Percentiles rank a stretch among this genome's conserved stretches.
Conservation (phyloP, 2,888 invertebrate species). For the Chloromyia formosa region DNA sequence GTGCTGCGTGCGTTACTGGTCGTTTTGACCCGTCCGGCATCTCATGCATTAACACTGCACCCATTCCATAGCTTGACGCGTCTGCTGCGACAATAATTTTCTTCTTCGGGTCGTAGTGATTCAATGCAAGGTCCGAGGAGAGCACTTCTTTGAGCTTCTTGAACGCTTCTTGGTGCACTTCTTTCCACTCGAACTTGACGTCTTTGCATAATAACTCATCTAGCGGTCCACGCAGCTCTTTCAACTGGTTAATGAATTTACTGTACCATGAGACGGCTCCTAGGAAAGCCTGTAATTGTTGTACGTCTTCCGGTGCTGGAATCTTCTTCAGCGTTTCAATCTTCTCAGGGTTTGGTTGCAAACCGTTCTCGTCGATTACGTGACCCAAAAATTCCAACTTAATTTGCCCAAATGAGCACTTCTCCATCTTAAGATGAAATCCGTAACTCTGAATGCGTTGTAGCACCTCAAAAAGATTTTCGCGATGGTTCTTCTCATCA, state of each 20-base stretch:
- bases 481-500: slow-evolving; percentile 12
- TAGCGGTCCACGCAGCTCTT: slow-evolving; percentile 46
- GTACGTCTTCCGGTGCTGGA: slow-evolving; percentile 45
- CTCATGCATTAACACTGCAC: slow-evolving; percentile 50
- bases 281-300: slow-evolving; percentile 50
- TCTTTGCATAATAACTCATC: slow-evolving; percentile 47
- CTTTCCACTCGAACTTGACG: background rate
- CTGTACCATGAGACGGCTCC: slow-evolving; percentile 41
- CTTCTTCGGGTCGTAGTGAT: slow-evolving; percentile 49
- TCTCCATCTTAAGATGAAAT: slow-evolving; percentile 1
- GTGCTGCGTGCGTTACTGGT: slow-evolving; percentile 55
- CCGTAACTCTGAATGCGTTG: background rate
- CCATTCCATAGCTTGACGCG: slow-evolving; percentile 50
- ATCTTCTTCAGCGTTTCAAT: background rate
- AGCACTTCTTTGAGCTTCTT: slow-evolving; percentile 48
- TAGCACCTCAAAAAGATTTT: slow-evolving; percentile 24
- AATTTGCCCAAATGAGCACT: slow-evolving; percentile 21
- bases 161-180: slow-evolving; percentile 27
- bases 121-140: slow-evolving; percentile 47
- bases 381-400: background rate
- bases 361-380: background rate
- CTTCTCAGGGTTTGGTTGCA: background rate
- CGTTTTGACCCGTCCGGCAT: slow-evolving; percentile 54
- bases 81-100: slow-evolving; percentile 51
- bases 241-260: slow-evolving; percentile 49